Base-by-base conservation (phyloP, 2,113 vertebrate genomes). In the Pagrus major region DNA sequence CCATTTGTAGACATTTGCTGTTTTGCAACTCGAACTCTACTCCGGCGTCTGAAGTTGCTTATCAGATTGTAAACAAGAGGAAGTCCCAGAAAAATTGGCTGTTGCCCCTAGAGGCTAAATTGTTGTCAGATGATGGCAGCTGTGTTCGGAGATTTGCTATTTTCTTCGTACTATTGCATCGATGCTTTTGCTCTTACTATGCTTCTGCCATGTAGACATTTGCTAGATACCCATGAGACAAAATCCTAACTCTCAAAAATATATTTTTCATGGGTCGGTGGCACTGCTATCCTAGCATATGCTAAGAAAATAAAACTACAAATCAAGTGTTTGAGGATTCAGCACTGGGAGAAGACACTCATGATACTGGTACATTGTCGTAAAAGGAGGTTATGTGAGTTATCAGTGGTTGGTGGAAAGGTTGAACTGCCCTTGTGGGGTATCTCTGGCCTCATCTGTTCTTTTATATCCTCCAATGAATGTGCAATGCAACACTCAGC, bases 371-470 rank as follows among this genome's bases (percentile, higher is more conserved):
- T 12, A 27, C 27, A 4, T 23, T 56, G 3, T 25, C 64, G 3
- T 21, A 27, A 55, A 58, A 66, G 14, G 29, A 21, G 15, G 21
- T 41, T 55, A 6, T 20, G 8, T 64, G 7, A 66, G 14, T 65
- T 44, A 74, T 59, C 12, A 9, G 37, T 29, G 18, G 37, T 23
- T 82, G 16, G 8, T 46, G 15, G 20, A 78, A 54, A 29, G 25
- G 31, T 55, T 46, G n/a, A 44, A 49, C 35, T 18, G 55, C 59
- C 66, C 35, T 78, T 55, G 12, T 44, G 9, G 3, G 31, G 11
- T 41, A 18, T 71, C n/a, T 49, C 18, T 70, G 33, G n/a, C 71
- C 52, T 60, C 21, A 69, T 83, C 14, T 51, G 41, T 20, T 41
- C 8, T 39, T 52, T 44, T 1, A 12, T 69, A 68, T 33, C 56